phyloP scores from a whole-genome alignment of 2,797 vertebrate species.

The Pelodytes ibericus region DNA sequence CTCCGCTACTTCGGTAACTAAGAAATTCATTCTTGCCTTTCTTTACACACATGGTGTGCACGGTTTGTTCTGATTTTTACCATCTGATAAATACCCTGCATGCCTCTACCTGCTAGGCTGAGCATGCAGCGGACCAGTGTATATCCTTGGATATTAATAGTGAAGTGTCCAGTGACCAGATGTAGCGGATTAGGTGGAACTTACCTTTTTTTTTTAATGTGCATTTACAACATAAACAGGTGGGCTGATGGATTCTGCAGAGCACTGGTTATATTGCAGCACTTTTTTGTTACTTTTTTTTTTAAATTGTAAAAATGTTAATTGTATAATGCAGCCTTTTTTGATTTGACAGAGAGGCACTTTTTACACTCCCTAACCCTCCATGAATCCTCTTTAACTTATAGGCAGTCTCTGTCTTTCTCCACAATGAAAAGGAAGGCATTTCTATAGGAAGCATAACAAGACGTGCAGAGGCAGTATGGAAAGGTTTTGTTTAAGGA shows the following conservation, averaged over 20 bases:
- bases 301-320: slow-evolving; percentile 5
- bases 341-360: neutral
- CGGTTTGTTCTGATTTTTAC: neutral
- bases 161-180: neutral
- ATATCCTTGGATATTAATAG: slow-evolving; percentile 2
- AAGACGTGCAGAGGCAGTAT: slow-evolving; percentile 28
- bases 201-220: neutral
- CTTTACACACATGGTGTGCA: neutral
- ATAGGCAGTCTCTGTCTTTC: slow-evolving; percentile 6
- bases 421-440: neutral
- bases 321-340: neutral
- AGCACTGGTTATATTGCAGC: slow-evolving; percentile 2
- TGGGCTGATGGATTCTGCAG: neutral
- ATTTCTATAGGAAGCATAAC: neutral
- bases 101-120: slow-evolving; percentile 33
- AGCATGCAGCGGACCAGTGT: slow-evolving; percentile 35
- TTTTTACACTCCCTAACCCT: slow-evolving; percentile 12
- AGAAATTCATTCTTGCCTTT: neutral
- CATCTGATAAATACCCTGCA: slow-evolving; percentile 8
- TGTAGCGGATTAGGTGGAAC: neutral
- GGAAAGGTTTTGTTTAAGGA: slow-evolving; percentile 6
- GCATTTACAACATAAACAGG: neutral
- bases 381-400: neutral
- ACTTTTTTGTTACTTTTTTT: neutral
- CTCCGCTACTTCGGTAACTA: slow-evolving; percentile 12